Base-by-base conservation (phyloP, 1,140 invertebrate genomes). In the Panagrolaimus sp. region DNA sequence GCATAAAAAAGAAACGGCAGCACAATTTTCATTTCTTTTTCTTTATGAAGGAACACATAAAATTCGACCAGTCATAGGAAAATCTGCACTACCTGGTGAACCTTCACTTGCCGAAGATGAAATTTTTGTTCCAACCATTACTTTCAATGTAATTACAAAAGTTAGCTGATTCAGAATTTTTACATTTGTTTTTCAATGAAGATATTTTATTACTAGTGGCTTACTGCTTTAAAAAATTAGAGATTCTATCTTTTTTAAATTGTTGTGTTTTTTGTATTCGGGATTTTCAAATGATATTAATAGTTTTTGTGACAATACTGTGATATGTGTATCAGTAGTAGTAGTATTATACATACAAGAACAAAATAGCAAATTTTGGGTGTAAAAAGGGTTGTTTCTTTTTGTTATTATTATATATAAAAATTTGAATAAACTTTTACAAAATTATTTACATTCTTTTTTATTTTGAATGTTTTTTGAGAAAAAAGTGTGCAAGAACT, bases 41-140 rank as follows among this genome's bases (percentile, higher is more conserved):
- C 72, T 75, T 13, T 75, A 65, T 65, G 79, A 81, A 65, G 79
- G 81, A 25, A 70, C 74, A 16, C 65, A 72, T 72, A 83, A 82
- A 67, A 47, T 81, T 38, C 68, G 69, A 23, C 74, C 77, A 11
- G 31, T 67, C 13, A 42, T 81, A 27, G 45, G 48, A 51, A 43
- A 43, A 25, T n/a, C 42, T 9, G 44, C 65, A 4, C 14, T 48
- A 11, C 11, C 16, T 0, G 46, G 45, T 44, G 45, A 63, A 31
- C 31, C 27, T 7, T 20, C 61, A 8, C 65, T 71, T 13, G 38
- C 42, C 23, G 66, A 76, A 38, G 79, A 79, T 31, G 78, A 80
- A 48, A 57, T 78, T 42, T 82, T 82, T 61, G 73, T 70, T 42
- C 72, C 69, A 9, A 46, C 63, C 38, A 46, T 73, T 43, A 76